Evolutionary conservation across 2,113 vertebrate species (phyloP), one percentile per base, ranked within the genome.

Genomic region (Egretta garzetta): DNA sequence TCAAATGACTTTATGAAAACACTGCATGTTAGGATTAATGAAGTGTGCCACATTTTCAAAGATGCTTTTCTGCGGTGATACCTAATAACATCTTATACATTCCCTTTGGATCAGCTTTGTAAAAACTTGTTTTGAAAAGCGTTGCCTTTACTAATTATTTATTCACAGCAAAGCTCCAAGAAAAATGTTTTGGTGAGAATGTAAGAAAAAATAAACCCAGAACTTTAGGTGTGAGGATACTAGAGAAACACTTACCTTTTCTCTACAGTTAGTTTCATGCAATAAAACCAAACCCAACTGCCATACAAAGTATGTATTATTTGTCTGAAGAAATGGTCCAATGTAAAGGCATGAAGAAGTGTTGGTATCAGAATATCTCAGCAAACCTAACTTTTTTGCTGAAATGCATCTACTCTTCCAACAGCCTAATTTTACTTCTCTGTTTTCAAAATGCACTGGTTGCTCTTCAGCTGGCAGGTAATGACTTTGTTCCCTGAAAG

Each of bases 61-160:
- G 56, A 6, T 62, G 6, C 30, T 58, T 35, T 80, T 90, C 52
- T 81, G 30, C 9, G 2, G 8, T 56, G 37, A 50, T 80, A 56
- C 14, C 37, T 37, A 47, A 3, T 80, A 70, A n/a, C 14, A 33
- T 67, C 20, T 71, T 49, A 23, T 4, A 14, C 70, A 56, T 73
- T 76, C n/a, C 37, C 53, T 81, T 80, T 91, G 32, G 41, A 86
- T 79, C 41, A 67, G 12, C 56, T 71, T 87, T 43, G 39, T 43
- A 30, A 63, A 91, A 89, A 35, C 16, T 71, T 71, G 7, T 59
- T 95, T 89, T 64, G 52, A 39, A 89, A 95, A 91, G 47, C 28
- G 30, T 63, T 91, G 37, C 20, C n/a, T 89, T 47, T 66, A 33
- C n/a, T 89, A 74, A 74, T 62, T 55, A 59, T 74, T 87, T 89